These are phyloP conservation scores for Nemurella pictetii DNA, from an alignment of 2,888 invertebrate genomes.

Conservation along the genomic window DNA sequence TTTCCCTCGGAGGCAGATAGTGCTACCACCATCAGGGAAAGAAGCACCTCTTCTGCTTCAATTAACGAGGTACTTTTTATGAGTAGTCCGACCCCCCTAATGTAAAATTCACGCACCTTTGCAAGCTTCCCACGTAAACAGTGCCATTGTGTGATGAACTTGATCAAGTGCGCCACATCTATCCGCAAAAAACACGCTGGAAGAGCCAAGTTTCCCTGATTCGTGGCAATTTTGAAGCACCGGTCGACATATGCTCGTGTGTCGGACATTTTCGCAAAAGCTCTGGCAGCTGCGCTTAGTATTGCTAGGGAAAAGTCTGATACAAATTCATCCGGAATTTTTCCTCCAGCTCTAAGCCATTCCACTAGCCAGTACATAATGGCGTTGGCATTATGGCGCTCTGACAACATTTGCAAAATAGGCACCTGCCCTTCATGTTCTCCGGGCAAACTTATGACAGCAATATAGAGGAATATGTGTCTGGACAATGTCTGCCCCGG, in stretches of 20 bases:
- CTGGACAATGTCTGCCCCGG: constrained; percentile 20
- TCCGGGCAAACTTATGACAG: constrained; percentile 31
- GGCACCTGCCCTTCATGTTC: constrained; percentile 32
- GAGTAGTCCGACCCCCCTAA: constrained; percentile 1
- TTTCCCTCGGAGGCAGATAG: neutral
- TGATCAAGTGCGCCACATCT: constrained; percentile 38
- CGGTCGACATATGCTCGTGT: constrained; percentile 22
- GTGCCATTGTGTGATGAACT: constrained; percentile 31
- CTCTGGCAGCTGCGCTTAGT: constrained; percentile 28
- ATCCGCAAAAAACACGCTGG: constrained; percentile 26
- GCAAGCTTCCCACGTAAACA: constrained; percentile 1
- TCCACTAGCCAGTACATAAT: constrained; percentile 37
- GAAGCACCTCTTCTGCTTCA: neutral
- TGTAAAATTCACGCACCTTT: constrained; percentile 3
- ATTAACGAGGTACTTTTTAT: neutral
- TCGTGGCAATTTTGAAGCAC: constrained; percentile 28
- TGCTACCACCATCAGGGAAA: constrained; percentile 9
- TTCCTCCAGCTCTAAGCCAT: constrained; percentile 34
- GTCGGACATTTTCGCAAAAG: constrained; percentile 32
- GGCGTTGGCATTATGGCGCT: constrained; percentile 35
- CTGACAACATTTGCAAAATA: constrained; percentile 38
- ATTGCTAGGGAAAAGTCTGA: constrained; percentile 33
- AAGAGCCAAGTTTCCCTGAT: neutral
- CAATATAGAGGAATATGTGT: constrained; percentile 33
- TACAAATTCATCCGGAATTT: constrained; percentile 33